Evolutionary conservation across 2,888 invertebrate genomes (phyloP), one percentile per base, ranked within the genome.

Genomic region (Archips crataeganus): DNA sequence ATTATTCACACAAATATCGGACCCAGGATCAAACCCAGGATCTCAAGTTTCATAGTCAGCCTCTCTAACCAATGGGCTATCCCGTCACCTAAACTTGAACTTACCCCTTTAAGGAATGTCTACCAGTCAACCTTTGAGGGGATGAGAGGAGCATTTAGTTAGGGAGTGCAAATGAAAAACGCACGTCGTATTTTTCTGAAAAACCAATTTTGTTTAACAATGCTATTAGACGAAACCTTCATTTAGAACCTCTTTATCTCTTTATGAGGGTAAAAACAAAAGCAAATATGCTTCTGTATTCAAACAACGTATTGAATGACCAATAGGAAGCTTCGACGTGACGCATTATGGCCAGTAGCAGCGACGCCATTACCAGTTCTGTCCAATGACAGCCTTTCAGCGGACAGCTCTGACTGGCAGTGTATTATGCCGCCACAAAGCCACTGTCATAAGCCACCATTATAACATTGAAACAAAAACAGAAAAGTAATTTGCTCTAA

Each of bases 401-500:
- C 71, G 10, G 54, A 70, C 39, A 10, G 62, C 63, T 11, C 45
- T n/a, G 65, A 67, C 71, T 61, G 68, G 66, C 71, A 70, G 64
- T 71, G 71, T 67, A 71, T 75, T 71, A 69, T 68, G 57, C 57
- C 57, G n/a, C 63, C 47, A 64, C 65, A 70, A 75, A 74, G 67
- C 65, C 71, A 74, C 76, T 78, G 77, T 79, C 80, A 80, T 78
- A 78, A 82, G 79, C 82, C 80, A 85, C 83, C 83, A 83, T 81
- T 76, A 78, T 75, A 75, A 75, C 65, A 49, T 71, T 79, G 78
- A 80, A 82, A 83, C 82, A 90, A 90, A 90, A 90, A 87, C 88
- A 90, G 89, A 92, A 92, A 93, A 92, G 93, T 93, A 93, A 94
- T 94, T 93, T 94, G 93, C 93, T 89, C 89, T 90, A 92, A 92